A percentile compares a stretch with the other conserved stretches of the same genome.
Evolutionary conservation across 2,888 invertebrate species (phyloP).

Genomic region (Incurvaria masculella): DNA sequence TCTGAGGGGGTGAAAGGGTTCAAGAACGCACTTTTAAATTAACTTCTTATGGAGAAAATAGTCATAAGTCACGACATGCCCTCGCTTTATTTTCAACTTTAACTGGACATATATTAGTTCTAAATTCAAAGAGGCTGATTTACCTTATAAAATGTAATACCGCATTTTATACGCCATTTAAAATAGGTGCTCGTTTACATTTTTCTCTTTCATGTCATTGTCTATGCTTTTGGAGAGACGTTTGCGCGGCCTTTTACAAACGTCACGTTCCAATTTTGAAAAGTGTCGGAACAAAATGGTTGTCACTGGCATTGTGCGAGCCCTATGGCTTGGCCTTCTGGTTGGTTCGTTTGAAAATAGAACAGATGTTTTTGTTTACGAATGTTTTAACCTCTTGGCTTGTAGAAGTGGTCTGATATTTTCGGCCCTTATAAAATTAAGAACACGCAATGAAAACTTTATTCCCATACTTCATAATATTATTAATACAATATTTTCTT

Average conservation of each 20-base stretch:
- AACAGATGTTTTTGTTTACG: conserved; percentile 36
- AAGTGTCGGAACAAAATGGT: conserved; percentile 58
- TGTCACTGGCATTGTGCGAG: conserved; percentile 38
- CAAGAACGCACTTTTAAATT: conserved; percentile 59
- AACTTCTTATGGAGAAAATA: conserved; percentile 36
- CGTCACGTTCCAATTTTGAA: conserved; percentile 58
- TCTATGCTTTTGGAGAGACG: conserved; percentile 41
- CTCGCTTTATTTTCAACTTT: conserved; percentile 2
- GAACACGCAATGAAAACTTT: too few relatives aligned
- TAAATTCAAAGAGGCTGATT: conserved; percentile 25
- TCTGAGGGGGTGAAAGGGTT: conserved; percentile 59
- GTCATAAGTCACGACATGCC: conserved; percentile 4
- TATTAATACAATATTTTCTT: too few relatives aligned
- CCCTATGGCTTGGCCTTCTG: conserved; percentile 28
- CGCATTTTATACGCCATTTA: conserved; percentile 25
- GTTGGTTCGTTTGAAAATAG: conserved; percentile 41
- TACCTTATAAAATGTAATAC: conserved; percentile 33
- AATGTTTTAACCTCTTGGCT: too few relatives aligned
- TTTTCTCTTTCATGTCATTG: conserved; percentile 58
- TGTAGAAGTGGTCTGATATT: too few relatives aligned
- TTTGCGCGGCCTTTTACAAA: conserved; percentile 35
- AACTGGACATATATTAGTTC: conserved; percentile 14
- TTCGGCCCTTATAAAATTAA: too few relatives aligned
- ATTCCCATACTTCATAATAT: too few relatives aligned
- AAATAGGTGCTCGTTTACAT: conserved; percentile 53